phyloP scores from a whole-genome alignment of 1,140 invertebrate genomes.

The Musca vetustissima region DNA sequence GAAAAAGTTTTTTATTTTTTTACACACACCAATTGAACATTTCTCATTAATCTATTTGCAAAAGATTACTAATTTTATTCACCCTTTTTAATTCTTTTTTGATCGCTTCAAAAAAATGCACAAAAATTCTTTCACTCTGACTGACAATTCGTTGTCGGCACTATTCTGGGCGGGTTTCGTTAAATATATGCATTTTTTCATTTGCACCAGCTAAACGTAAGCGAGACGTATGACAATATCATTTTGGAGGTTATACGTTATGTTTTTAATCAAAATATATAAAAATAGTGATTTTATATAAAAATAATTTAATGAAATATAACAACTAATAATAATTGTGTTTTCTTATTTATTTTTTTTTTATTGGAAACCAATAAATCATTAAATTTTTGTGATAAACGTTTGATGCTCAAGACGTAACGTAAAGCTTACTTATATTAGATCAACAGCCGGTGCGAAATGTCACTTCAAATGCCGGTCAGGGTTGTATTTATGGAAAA shows the following conservation, averaged over 20 bases:
- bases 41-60: not conserved
- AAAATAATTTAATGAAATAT: no score
- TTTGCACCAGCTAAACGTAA: not conserved
- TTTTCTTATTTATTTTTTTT: no score
- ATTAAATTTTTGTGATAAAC: no score
- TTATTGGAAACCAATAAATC: no score
- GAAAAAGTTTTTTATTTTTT: not conserved
- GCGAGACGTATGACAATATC: not conserved
- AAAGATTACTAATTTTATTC: constrained; percentile 14
- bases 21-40: no score
- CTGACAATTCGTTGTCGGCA: constrained; percentile 9
- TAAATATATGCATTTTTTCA: not conserved
- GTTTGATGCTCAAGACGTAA: no score
- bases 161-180: constrained; percentile 25
- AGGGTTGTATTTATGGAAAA: not conserved
- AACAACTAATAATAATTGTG: no score
- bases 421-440: not conserved
- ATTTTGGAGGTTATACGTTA: not conserved
- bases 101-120: constrained; percentile 19
- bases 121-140: constrained; percentile 25
- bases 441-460: not conserved
- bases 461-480: not conserved
- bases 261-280: not conserved
- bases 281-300: no score
- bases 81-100: not conserved